Conservation (phyloP, 2,113 vertebrate genomes). For the Alethe castanea region DNA sequence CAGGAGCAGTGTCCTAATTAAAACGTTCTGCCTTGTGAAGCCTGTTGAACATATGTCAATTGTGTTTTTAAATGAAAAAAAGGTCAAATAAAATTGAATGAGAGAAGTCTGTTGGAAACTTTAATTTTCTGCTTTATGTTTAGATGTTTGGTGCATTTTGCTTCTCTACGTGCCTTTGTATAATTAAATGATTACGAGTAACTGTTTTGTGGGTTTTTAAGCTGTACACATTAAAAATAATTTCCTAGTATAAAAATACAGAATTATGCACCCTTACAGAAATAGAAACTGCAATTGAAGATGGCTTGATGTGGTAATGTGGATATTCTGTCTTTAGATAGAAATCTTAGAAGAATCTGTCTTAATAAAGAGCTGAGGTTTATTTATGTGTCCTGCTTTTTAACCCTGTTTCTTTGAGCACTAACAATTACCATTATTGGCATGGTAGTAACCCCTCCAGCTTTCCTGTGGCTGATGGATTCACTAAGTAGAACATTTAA, state of each 20-base stretch:
- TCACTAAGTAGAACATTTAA: accelerated
- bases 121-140: neutral
- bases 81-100: neutral
- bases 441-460: neutral
- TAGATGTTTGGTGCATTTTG: neutral
- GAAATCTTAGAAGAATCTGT: neutral
- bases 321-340: neutral
- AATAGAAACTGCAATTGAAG: neutral
- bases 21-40: slow-evolving; percentile 11
- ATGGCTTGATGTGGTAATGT: neutral
- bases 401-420: neutral
- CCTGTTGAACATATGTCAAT: neutral
- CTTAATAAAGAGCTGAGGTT: neutral
- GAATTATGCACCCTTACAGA: neutral
- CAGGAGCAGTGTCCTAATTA: neutral
- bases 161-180: neutral
- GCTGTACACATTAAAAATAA: neutral
- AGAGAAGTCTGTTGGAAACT: neutral
- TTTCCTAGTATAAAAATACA: neutral
- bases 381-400: neutral
- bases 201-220: neutral
- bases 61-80: neutral
- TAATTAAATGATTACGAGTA: neutral
- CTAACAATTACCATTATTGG: neutral
- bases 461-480: neutral